Percentiles rank a stretch among this genome's conserved stretches.
phyloP scores from a whole-genome alignment of 35 echinoderm and acorn worm genomes.

The Strongylocentrotus purpuratus region DNA sequence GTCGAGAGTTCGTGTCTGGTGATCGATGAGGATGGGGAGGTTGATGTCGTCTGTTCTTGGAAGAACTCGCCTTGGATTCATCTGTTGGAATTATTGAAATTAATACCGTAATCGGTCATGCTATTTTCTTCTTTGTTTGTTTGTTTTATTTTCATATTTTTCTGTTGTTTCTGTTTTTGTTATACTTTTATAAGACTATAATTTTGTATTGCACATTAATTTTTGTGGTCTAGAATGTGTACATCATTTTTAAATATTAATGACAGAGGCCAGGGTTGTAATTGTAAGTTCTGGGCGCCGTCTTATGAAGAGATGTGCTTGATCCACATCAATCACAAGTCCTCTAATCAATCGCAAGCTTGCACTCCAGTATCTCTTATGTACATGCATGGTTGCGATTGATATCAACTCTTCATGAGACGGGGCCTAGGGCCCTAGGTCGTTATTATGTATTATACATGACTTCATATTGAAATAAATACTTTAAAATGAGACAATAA shows the following conservation, averaged over 20 bases:
- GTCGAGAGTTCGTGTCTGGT: neutral
- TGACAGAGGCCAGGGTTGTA: neutral
- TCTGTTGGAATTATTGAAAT: neutral
- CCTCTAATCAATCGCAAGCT: too few species aligned
- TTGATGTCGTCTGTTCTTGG: neutral
- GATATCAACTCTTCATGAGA: too few species aligned
- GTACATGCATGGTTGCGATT: too few species aligned
- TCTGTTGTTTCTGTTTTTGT: neutral
- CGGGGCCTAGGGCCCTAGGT: neutral
- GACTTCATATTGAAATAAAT: neutral
- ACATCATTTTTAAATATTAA: neutral
- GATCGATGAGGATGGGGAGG: neutral
- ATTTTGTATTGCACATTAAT: too few species aligned
- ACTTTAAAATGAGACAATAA: neutral
- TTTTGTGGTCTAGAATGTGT: neutral
- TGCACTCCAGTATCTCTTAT: too few species aligned
- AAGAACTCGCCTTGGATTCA: neutral
- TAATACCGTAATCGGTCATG: neutral
- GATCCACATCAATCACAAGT: too few species aligned
- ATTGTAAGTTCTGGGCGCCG: too few species aligned
- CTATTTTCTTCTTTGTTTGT: neutral
- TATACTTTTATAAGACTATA: neutral
- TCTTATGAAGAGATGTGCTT: too few species aligned
- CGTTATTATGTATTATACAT: neutral
- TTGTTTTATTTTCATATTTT: too few species aligned